phyloP scores from a whole-genome alignment of 2,797 vertebrate genomes.

The Malurus leucopterus region DNA sequence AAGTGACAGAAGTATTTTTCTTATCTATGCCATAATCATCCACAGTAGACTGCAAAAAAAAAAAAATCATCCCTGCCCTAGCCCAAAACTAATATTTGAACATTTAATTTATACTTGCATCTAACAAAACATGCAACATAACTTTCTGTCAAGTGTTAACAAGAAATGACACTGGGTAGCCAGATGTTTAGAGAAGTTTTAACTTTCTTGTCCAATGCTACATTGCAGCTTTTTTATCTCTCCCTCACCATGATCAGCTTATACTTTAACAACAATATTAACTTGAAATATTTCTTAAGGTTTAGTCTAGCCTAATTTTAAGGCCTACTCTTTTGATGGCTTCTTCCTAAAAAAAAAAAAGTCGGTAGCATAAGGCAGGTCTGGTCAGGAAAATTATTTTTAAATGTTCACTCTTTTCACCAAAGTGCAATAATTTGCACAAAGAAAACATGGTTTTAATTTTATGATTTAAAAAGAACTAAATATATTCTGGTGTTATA shows the following conservation, averaged over 20 bases:
- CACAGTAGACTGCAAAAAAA: background rate
- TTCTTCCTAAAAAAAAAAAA: background rate
- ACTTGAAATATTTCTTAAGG: background rate
- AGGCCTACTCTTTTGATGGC: background rate
- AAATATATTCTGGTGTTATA: too few relatives aligned
- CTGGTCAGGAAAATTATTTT: background rate
- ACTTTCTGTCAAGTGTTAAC: background rate
- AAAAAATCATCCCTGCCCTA: background rate
- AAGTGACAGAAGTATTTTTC: background rate
- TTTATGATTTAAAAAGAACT: background rate
- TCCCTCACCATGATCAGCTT: background rate
- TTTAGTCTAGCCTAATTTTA: background rate
- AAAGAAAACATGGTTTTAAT: background rate
- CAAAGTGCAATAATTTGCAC: background rate
- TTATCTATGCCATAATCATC: background rate
- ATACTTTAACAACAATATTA: background rate
- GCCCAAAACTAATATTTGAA: background rate
- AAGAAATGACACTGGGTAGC: background rate
- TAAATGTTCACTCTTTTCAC: background rate
- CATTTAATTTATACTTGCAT: background rate
- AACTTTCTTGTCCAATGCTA: background rate
- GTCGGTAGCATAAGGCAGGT: background rate
- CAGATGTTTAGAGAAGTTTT: background rate
- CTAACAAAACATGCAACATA: background rate
- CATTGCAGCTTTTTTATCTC: background rate